Base-by-base conservation (phyloP, 2,113 vertebrate species). In the Lampris megalopsis region DNA sequence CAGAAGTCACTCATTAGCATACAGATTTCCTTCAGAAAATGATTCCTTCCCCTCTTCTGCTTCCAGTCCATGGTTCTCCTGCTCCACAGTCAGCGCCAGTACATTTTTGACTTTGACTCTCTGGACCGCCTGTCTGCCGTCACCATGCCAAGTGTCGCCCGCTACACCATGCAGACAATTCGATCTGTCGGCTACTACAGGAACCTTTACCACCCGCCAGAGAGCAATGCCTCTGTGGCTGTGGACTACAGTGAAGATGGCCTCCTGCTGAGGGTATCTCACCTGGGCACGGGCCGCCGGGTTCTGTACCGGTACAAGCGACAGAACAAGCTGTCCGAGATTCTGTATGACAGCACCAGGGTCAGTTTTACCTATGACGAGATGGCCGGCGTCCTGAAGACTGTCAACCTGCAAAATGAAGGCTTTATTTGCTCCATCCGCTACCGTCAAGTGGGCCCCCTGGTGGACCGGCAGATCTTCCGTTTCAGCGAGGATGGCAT, bases 281-380 rank as follows among this genome's bases (percentile, higher is more conserved):
- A 97, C 94, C 84, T 98, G 60, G 98, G 98, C 8, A 98, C 97
- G 0, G 98, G 98, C 9, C 95, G 98, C 0, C 92, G 97, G 75
- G 95, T 99, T 11, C 85, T 99, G 42, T 99, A 98, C 94, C 95
- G 96, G 75, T 99, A 99, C 66, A 94, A 96, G 9, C 92, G 98
- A 81, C 96, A 97, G 91, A 98, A 97, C 49, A 96, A 97, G 84
- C 94, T 99, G 59, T 96, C 98, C 0, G 98, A 99, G 89, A 95
- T 99, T 56, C 85, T 99, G 65, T 99, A 99, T 3, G 98, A 99
- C 80, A 97, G 96, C 88, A 98, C 98, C 0, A 94, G 97, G 62
- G 97, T 99, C 85, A 98, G 96, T 87, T 99, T 99, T 93, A 98
- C 98, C 76, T 98, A 98, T 0, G 98, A 99, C 13, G 98, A 99